Evolutionary conservation across 2,113 vertebrate species (phyloP), one percentile per base, ranked within the genome.

Genomic region (Pardalotus punctatus): DNA sequence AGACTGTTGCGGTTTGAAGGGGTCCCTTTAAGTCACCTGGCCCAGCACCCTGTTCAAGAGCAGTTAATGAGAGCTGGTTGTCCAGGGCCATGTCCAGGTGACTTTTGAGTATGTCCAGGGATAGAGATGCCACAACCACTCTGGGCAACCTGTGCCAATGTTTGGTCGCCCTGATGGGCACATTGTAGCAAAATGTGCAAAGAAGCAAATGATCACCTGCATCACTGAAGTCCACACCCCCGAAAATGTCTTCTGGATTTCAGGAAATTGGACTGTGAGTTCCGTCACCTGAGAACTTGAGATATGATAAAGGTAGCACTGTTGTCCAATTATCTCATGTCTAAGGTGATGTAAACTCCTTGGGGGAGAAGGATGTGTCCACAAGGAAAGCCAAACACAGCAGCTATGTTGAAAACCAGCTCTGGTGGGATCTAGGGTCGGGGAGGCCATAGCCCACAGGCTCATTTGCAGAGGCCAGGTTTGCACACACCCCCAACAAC

Each of bases 161-260:
- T 9, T 38, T 16, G 3, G 3, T 64, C 11, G 28, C 2, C 4
- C 5, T 78, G 12, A 23, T 0, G 0, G 14, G 18, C 40, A 15
- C 12, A 33, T 10, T 12, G 28, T 19, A n/a, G 40, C 0, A 3
- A 65, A 65, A 40, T 16, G 4, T 40, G 19, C 10, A 20, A 48
- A 40, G 24, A 14, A 47, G 5, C 9, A 56, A 48, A 15, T 16
- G 12, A 24, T 65, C 29, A 20, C 40, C 24, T 40, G 24, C 25
- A 25, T 57, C 31, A 57, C 35, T 65, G 20, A 29, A 65, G 19
- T 24, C 23, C 14, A 48, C 20, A 40, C 1, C 4, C 8, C 29
- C 12, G 12, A 40, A 48, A 57, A 24, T 19, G 3, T 19, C 29
- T 62, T 48, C 35, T 35, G 42, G 15, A 48, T 48, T 57, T 74